These are phyloP conservation scores for Axinella damicornis DNA, from an alignment of 37 sponge, comb jelly and placozoan species.

Conservation along the genomic window DNA sequence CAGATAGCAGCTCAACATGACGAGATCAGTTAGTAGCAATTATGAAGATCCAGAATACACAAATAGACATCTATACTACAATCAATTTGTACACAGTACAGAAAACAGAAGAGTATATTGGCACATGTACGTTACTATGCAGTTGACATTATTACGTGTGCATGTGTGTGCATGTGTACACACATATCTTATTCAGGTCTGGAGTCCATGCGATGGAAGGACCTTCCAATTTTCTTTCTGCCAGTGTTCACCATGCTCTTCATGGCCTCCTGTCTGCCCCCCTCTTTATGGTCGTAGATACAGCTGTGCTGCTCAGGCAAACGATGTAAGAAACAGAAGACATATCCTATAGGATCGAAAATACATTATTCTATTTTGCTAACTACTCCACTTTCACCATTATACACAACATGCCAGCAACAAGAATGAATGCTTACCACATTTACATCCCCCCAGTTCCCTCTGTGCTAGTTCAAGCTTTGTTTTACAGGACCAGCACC, in stretches of 20 bases:
- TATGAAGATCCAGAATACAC: no score
- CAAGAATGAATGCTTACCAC: no score
- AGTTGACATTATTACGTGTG: not conserved
- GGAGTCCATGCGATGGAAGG: conserved; percentile 88
- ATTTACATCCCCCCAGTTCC: conserved; percentile 78
- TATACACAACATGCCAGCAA: no score
- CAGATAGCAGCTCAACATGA: no score
- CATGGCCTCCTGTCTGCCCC: conserved; percentile 72
- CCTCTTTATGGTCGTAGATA: conserved; percentile 82
- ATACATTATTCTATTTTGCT: no score
- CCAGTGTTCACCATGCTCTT: conserved; percentile 73
- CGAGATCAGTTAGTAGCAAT: no score
- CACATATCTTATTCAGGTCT: conserved; percentile 51
- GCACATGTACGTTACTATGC: no score
- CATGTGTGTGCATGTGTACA: not conserved
- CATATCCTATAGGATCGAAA: conserved; percentile 52
- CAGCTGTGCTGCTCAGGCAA: conserved; percentile 86
- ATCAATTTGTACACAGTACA: no score
- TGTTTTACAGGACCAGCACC: conserved; percentile 74
- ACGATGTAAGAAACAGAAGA: conserved; percentile 83
- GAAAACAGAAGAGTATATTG: no score
- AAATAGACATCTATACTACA: no score
- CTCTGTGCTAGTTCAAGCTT: conserved; percentile 83
- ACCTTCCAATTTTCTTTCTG: conserved; percentile 79
- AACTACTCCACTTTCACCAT: no score